Conservation (phyloP, 2,888 invertebrate genomes). For the Malachius bipustulatus region DNA sequence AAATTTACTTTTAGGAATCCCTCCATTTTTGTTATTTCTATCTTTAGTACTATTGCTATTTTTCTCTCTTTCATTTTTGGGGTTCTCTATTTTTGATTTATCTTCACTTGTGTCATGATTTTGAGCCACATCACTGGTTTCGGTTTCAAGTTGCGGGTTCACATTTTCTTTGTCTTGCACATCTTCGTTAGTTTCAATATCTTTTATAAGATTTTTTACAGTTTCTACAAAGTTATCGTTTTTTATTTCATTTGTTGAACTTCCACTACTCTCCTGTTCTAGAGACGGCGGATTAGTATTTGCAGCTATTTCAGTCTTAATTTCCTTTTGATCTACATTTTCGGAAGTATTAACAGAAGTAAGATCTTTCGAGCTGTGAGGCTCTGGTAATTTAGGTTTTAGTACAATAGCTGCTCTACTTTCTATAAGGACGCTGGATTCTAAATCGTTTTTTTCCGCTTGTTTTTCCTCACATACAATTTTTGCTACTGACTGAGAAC, state of each 20-base stretch:
- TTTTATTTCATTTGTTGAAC: no score
- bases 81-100: background rate
- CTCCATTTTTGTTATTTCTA: background rate
- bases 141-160: background rate
- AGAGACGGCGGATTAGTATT: no score
- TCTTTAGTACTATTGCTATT: background rate
- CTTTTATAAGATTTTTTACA: no score
- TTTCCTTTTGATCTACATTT: no score
- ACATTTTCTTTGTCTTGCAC: background rate
- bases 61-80: background rate
- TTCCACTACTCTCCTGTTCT: no score
- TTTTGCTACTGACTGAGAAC: constrained; percentile 7
- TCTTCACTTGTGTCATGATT: background rate
- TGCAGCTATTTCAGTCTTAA: no score
- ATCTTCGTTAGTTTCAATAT: background rate
- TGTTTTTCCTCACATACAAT: constrained; percentile 9
- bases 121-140: background rate
- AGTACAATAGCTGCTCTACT: constrained; percentile 19
- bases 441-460: constrained; percentile 10
- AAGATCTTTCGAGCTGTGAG: background rate
- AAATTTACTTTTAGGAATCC: constrained; percentile 1
- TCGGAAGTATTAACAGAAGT: background rate
- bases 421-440: no score
- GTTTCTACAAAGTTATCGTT: no score
- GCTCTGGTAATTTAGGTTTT: no score